These are phyloP conservation scores for Drosophila falleni DNA, from an alignment of 2,888 invertebrate genomes.

Conservation along the genomic window DNA sequence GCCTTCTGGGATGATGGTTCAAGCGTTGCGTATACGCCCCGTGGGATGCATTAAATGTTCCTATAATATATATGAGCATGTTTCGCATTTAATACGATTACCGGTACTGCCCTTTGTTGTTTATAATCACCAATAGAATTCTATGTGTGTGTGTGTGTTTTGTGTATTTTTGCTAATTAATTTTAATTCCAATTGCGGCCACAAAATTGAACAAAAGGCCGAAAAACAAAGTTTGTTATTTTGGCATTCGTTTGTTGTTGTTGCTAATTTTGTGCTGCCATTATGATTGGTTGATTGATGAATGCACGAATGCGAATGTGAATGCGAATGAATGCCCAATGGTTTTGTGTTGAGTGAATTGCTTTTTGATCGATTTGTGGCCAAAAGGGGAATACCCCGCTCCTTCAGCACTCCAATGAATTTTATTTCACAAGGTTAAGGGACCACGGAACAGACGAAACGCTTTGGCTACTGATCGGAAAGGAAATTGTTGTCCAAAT, in stretches of 20 bases:
- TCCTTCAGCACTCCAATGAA: constrained; percentile 2
- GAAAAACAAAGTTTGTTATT: constrained; percentile 16
- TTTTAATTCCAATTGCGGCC: constrained; percentile 41
- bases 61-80: constrained; percentile 8
- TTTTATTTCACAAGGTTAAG: constrained; percentile 11
- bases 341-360: constrained; percentile 58
- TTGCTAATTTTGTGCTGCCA: constrained; percentile 69
- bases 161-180: constrained; percentile 46
- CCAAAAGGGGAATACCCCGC: neutral
- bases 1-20: constrained; percentile 13
- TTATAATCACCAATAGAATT: constrained; percentile 23
- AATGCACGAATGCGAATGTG: constrained; percentile 34
- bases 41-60: constrained; percentile 5
- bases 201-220: constrained; percentile 27
- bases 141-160: neutral
- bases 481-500: constrained; percentile 14
- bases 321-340: constrained; percentile 52
- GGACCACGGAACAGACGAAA: neutral
- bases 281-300: constrained; percentile 67
- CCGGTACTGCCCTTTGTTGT: constrained; percentile 30
- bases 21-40: constrained; percentile 48
- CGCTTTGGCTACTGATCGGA: neutral
- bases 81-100: constrained; percentile 39
- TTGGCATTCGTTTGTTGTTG: constrained; percentile 20
- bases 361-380: constrained; percentile 56